These are phyloP conservation scores for Osmerus eperlanus DNA, from an alignment of 2,113 vertebrate genomes.

Conservation along the genomic window DNA sequence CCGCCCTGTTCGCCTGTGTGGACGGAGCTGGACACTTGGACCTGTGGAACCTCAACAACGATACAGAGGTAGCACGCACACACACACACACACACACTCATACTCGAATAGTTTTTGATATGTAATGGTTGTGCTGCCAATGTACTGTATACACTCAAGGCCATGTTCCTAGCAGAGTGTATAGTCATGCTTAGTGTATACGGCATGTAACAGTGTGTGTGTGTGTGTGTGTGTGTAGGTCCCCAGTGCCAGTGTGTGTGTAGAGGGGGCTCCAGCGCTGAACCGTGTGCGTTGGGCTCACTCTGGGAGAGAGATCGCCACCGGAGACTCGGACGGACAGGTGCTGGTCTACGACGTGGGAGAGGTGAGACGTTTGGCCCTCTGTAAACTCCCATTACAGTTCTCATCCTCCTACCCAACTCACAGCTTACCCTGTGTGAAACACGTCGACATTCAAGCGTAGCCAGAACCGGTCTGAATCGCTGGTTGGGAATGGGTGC, in stretches of 20 bases:
- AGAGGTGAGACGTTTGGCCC: conserved; percentile 77
- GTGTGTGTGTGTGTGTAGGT: conserved; percentile 70
- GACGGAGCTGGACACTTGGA: conserved; percentile 92
- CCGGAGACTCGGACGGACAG: conserved; percentile 94
- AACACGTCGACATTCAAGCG: background rate
- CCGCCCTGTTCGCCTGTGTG: conserved; percentile 94
- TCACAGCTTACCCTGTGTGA: too few relatives aligned
- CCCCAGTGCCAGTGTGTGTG: conserved; percentile 89
- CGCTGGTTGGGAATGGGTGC: background rate
- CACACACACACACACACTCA: background rate
- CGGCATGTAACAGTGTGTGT: conserved; percentile 1
- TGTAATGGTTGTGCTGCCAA: background rate
- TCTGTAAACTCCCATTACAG: background rate
- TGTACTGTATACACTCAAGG: too few relatives aligned
- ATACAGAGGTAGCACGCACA: conserved; percentile 83
- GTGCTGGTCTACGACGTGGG: conserved; percentile 95
- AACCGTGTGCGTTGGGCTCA: conserved; percentile 96
- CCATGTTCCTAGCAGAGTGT: too few relatives aligned
- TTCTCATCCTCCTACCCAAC: too few relatives aligned
- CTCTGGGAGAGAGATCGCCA: conserved; percentile 95
- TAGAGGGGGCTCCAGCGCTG: conserved; percentile 91
- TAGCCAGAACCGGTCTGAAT: background rate
- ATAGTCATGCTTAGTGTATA: background rate
- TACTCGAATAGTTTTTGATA: background rate
- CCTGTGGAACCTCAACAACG: conserved; percentile 98